Base-by-base conservation (phyloP, 2,113 vertebrate species). In the Limnothrissa miodon region DNA sequence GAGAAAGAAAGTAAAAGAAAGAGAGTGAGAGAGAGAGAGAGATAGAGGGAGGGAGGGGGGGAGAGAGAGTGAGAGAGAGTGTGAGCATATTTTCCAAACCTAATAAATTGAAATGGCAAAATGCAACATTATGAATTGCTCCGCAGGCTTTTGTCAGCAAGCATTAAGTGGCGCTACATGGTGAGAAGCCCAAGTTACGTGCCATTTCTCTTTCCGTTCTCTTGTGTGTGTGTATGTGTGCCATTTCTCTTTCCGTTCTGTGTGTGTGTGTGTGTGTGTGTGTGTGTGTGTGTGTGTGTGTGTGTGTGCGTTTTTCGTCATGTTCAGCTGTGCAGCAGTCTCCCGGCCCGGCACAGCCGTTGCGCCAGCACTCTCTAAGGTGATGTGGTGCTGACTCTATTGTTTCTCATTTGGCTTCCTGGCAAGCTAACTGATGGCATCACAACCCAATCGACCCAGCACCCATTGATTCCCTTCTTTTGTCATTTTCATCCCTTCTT, bases 381-480 rank as follows among this genome's bases (percentile, higher is more conserved):
- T 1, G 56, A 82, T 70, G 36, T 1, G 53, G 62, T 85, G 85
- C 81, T 85, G 87, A 86, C 80, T 85, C 80, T 70, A 80, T 80
- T 29, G 33, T 80, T 86, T 86, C 59, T 59, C 78, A 51, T 81
- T 46, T 81, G 48, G 46, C 80, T 79, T 82, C 81, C 42, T 51
- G 78, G 36, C 59, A 4, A 36, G 59, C 59, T 62, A 83, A 62
- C 82, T 78, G 82, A 45, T 23, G 51, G 51, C 85, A 78, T 88
- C 83, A 82, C 85, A 82, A 79, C 84, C 25, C 44, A 81, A 85
- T 85, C 39, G 78, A 87, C 66, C 81, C 59, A 36, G 79, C 78
- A 13, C 0, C 78, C 80, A 84, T 85, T 51, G 84, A 82, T 88
- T 82, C 78, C 80, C 48, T 70, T 23, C 53, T 86, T 82, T 70